Evolutionary conservation across 2,888 invertebrate genomes (phyloP).

Genomic region (Piscicola geometra): DNA sequence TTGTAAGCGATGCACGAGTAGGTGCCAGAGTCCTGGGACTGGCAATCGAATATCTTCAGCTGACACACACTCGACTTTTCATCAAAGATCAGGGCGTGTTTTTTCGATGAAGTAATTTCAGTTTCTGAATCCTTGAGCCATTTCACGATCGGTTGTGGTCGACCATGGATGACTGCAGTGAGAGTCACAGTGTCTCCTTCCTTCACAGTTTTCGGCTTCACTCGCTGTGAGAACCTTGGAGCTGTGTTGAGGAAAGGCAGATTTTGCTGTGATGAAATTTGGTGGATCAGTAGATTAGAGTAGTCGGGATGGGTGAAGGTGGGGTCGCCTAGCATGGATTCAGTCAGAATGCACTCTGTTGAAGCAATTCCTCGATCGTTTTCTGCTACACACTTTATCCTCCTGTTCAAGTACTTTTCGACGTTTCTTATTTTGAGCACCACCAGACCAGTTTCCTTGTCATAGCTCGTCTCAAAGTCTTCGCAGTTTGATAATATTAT

Average conservation of each 20-base stretch:
- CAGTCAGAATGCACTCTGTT: slow-evolving; percentile 50
- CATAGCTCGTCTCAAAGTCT: slow-evolving; percentile 53
- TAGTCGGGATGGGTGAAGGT: slow-evolving; percentile 24
- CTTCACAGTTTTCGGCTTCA: slow-evolving; percentile 51
- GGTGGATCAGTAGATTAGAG: slow-evolving; percentile 25
- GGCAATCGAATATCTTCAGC: slow-evolving; percentile 73
- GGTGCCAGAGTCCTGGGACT: slow-evolving; percentile 72
- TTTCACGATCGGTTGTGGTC: slow-evolving; percentile 66
- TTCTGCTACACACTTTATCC: slow-evolving; percentile 58
- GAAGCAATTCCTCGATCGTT: slow-evolving; percentile 76
- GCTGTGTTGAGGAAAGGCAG: slow-evolving; percentile 17
- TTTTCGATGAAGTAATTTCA: slow-evolving; percentile 34
- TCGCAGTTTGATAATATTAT: slow-evolving; percentile 52
- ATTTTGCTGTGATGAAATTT: slow-evolving; percentile 21
- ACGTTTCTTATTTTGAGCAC: slow-evolving; percentile 52
- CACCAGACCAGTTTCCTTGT: slow-evolving; percentile 51
- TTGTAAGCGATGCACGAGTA: slow-evolving; percentile 93
- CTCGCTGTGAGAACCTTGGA: slow-evolving; percentile 44
- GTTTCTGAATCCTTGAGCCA: slow-evolving; percentile 66
- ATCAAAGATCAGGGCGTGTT: slow-evolving; percentile 37
- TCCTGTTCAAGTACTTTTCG: slow-evolving; percentile 45
- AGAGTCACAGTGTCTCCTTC: slow-evolving; percentile 69
- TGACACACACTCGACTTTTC: slow-evolving; percentile 64
- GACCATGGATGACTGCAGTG: slow-evolving; percentile 71
- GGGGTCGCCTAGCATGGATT: slow-evolving; percentile 31